A percentile compares a stretch with the other conserved stretches of the same genome.
phyloP scores from a whole-genome alignment of 2,888 invertebrate species.

The Polyommatus icarus region DNA sequence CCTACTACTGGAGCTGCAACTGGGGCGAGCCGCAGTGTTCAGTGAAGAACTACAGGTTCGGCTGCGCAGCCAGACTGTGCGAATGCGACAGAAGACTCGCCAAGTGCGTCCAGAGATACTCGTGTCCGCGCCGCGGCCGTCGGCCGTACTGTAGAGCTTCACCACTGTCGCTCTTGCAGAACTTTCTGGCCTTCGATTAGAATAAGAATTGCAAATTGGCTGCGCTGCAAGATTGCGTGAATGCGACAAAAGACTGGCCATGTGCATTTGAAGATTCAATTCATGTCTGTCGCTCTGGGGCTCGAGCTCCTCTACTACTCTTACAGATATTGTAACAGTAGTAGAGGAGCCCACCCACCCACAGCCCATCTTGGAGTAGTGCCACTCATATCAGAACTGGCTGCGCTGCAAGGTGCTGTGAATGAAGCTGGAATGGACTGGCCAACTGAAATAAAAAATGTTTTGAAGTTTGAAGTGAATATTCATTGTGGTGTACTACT shows the following conservation, averaged over 20 bases:
- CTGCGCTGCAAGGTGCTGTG: too few species aligned
- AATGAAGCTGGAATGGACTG: background rate
- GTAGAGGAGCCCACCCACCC: too few species aligned
- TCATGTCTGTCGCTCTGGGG: background rate
- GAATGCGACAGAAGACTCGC: slow-evolving; percentile 91
- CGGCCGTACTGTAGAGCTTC: slow-evolving; percentile 88
- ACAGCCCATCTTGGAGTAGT: too few species aligned
- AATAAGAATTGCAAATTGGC: background rate
- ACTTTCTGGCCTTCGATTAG: slow-evolving; percentile 78
- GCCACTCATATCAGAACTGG: too few species aligned
- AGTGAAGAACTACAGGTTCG: slow-evolving; percentile 67
- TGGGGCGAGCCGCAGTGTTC: slow-evolving; percentile 89
- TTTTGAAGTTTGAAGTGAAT: background rate
- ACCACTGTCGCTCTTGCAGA: slow-evolving; percentile 86
- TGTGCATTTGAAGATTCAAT: background rate
- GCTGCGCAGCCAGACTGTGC: slow-evolving; percentile 89
- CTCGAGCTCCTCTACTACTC: too few species aligned
- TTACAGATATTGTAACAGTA: too few species aligned
- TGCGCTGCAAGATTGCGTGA: too few species aligned
- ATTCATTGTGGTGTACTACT: background rate
- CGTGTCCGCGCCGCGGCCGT: slow-evolving; percentile 85
- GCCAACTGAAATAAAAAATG: background rate
- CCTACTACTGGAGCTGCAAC: slow-evolving; percentile 93
- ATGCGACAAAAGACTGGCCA: too few species aligned
- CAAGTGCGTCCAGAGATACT: slow-evolving; percentile 87